Conservation (phyloP, 2,888 invertebrate species). For the Odiellus spinosus region DNA sequence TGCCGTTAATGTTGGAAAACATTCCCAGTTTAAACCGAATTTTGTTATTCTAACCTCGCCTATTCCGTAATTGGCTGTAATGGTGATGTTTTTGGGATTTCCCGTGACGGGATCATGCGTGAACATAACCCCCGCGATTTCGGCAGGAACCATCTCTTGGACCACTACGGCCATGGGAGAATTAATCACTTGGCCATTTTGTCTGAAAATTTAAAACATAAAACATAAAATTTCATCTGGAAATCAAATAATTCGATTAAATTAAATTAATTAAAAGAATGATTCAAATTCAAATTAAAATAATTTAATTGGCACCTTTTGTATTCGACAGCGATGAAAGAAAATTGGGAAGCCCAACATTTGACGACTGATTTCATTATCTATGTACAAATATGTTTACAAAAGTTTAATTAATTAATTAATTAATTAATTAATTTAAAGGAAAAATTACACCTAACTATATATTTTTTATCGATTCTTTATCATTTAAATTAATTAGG, state of each 20-base stretch:
- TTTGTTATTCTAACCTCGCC: conserved; percentile 40
- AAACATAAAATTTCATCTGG: no score
- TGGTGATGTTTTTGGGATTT: conserved; percentile 46
- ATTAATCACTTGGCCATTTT: conserved; percentile 50
- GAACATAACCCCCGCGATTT: conserved; percentile 56
- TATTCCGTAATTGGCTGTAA: conserved; percentile 65
- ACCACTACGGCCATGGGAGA: conserved; percentile 60
- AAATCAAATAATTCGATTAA: no score
- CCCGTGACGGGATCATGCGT: conserved; percentile 58
- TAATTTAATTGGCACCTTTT: conserved; percentile 27
- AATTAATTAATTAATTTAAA: no score
- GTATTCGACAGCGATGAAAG: conserved; percentile 58
- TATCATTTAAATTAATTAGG: no score
- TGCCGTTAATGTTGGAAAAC: not conserved
- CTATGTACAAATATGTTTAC: not conserved
- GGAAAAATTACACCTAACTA: no score
- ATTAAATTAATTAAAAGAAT: no score
- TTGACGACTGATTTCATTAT: conserved; percentile 35
- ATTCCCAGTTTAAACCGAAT: no score
- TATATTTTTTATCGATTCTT: no score
- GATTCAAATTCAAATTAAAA: no score
- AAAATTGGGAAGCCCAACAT: conserved; percentile 71
- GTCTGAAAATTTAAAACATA: conserved; percentile 29
- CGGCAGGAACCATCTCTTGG: conserved; percentile 55
- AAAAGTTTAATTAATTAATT: no score